phyloP scores from a whole-genome alignment of 2,797 vertebrate genomes.

The Trichosurus vulpecula region DNA sequence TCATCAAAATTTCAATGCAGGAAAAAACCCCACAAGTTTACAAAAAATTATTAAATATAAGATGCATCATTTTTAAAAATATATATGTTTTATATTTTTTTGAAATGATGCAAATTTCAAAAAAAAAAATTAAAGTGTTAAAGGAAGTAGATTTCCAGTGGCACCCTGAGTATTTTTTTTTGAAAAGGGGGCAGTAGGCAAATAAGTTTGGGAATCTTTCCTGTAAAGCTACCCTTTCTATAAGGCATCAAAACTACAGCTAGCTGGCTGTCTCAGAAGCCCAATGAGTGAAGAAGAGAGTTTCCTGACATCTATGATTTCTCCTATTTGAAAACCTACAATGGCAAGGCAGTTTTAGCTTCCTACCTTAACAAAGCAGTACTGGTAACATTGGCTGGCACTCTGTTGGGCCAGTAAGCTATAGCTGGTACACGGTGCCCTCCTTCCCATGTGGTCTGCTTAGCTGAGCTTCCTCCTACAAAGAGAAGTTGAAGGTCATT shows the following conservation, averaged over 20 bases:
- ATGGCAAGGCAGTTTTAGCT: not conserved
- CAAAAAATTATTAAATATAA: too few species aligned
- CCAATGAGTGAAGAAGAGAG: fast-evolving
- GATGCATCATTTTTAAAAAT: too few species aligned
- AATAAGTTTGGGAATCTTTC: not conserved
- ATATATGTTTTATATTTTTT: too few species aligned
- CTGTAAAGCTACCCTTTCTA: not conserved
- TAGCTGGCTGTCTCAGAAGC: not conserved
- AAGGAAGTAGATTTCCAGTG: too few species aligned
- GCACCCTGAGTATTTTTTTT: too few species aligned
- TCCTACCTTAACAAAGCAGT: conserved; percentile 89
- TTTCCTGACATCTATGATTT: not conserved
- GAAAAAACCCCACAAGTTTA: too few species aligned
- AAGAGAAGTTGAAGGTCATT: conserved; percentile 22
- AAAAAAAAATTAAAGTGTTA: too few species aligned
- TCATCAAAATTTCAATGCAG: too few species aligned
- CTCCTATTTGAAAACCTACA: not conserved
- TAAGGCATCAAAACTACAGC: not conserved
- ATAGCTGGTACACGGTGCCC: conserved; percentile 95
- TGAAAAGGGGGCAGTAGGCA: not conserved
- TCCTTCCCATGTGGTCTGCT: conserved; percentile 97
- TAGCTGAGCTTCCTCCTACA: conserved; percentile 93
- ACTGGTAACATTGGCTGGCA: conserved; percentile 89
- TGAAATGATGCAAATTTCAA: too few species aligned
- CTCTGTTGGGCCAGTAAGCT: conserved; percentile 90